These are phyloP conservation scores for Caranx melampygus DNA, from an alignment of 2,113 vertebrate species.

Conservation along the genomic window DNA sequence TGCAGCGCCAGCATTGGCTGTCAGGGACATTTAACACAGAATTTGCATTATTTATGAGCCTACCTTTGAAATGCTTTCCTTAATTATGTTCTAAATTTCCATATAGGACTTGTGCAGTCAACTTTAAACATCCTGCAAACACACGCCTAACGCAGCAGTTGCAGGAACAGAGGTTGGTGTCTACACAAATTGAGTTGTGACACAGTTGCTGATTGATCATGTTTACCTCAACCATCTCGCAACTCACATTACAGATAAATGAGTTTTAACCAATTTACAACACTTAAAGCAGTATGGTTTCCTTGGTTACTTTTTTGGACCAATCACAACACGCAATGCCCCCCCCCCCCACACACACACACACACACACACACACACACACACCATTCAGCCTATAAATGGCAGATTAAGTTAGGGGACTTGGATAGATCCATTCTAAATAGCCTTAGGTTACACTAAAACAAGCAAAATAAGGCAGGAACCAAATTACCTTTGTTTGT, in stretches of 20 bases:
- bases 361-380: conserved; percentile 40
- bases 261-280: conserved; percentile 79
- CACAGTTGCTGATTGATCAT: conserved; percentile 75
- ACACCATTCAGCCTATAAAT: conserved; percentile 73
- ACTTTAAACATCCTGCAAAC: conserved; percentile 49
- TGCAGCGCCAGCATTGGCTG: conserved; percentile 81
- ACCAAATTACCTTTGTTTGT: conserved; percentile 81
- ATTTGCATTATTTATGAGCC: conserved; percentile 87
- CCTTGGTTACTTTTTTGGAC: conserved; percentile 82
- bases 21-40: conserved; percentile 80
- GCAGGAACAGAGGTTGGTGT: conserved; percentile 28
- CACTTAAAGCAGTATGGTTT: conserved; percentile 76
- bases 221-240: conserved; percentile 74
- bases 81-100: conserved; percentile 82
- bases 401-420: conserved; percentile 83
- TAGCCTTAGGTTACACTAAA: conserved; percentile 79
- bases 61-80: conserved; percentile 78
- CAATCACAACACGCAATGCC: conserved; percentile 69
- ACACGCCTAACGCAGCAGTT: conserved; percentile 32
- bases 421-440: conserved; percentile 81
- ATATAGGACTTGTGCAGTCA: conserved; percentile 47
- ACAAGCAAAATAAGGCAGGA: conserved; percentile 78
- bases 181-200: conserved; percentile 65
- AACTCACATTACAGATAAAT: conserved; percentile 75
- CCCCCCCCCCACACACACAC: conserved; percentile 52